These are phyloP conservation scores for Melanophora roralis DNA, from an alignment of 2,888 invertebrate genomes.

Conservation along the genomic window DNA sequence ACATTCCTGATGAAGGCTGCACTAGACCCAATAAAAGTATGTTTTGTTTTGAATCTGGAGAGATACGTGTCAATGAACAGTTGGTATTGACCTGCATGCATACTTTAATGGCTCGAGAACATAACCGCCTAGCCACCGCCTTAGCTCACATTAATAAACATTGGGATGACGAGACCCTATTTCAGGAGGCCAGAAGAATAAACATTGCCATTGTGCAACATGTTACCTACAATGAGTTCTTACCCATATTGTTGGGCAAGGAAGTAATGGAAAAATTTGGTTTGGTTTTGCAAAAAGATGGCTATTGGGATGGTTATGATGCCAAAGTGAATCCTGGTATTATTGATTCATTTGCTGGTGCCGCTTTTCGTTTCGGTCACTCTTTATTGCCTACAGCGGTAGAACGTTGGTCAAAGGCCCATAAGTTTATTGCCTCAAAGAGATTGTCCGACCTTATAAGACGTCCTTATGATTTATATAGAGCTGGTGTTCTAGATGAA, in stretches of 20 bases:
- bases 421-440: constrained; percentile 95
- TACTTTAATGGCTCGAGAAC: constrained; percentile 92
- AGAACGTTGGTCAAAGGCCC: constrained; percentile 95
- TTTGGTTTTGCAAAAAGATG: constrained; percentile 88
- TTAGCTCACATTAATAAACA: constrained; percentile 90
- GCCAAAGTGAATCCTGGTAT: constrained; percentile 90
- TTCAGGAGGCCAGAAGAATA: constrained; percentile 91
- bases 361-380: constrained; percentile 95
- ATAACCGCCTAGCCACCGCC: constrained; percentile 89
- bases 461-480: constrained; percentile 92
- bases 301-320: constrained; percentile 82
- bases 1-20: constrained; percentile 95
- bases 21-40: constrained; percentile 92
- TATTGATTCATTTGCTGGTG: constrained; percentile 92
- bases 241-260: constrained; percentile 92
- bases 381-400: constrained; percentile 92
- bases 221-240: constrained; percentile 92
- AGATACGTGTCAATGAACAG: constrained; percentile 95
- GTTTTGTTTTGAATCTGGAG: constrained; percentile 95
- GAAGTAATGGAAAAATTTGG: constrained; percentile 95
- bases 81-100: constrained; percentile 93
- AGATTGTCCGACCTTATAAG: constrained; percentile 91
- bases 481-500: constrained; percentile 93
- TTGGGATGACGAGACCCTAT: constrained; percentile 95
- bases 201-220: constrained; percentile 92